phyloP scores from a whole-genome alignment of 2,113 vertebrate species.

The Muntiacus muntjak region DNA sequence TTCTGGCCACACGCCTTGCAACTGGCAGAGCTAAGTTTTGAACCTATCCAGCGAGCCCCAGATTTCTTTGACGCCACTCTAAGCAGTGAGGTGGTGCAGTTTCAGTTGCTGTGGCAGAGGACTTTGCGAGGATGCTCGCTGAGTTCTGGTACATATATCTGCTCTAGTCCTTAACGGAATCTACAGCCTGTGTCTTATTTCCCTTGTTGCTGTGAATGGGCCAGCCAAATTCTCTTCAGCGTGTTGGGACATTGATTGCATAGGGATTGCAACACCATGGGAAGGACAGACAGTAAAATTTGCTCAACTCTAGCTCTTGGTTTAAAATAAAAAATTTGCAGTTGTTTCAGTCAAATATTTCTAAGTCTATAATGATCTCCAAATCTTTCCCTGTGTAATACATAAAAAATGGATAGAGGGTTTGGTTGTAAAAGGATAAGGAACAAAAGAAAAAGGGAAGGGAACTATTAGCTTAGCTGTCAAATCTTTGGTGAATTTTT shows the following conservation, averaged over 20 bases:
- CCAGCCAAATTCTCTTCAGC: not conserved
- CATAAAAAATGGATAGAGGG: not conserved
- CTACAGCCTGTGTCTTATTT: not conserved
- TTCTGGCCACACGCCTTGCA: not conserved
- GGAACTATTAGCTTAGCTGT: not conserved
- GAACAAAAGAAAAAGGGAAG: not conserved
- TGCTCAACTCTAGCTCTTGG: not conserved
- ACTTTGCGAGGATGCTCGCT: not conserved
- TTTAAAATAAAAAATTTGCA: constrained; percentile 10
- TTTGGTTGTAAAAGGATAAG: not conserved
- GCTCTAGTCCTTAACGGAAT: not conserved
- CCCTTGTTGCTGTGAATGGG: not conserved
- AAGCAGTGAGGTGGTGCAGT: not conserved
- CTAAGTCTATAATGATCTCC: not conserved
- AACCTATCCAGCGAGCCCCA: not conserved
- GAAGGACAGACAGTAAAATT: constrained; percentile 28
- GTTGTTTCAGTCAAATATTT: not conserved
- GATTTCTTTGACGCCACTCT: not conserved
- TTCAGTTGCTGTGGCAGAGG: not conserved
- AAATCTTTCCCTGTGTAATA: not conserved
- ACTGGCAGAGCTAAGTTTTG: not conserved
- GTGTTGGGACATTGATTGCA: not conserved
- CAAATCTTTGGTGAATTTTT: not conserved
- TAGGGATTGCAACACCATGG: constrained; percentile 16
- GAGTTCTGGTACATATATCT: not conserved